Base-by-base conservation (phyloP, 1,140 invertebrate species). In the Berghia stephanieae region DNA sequence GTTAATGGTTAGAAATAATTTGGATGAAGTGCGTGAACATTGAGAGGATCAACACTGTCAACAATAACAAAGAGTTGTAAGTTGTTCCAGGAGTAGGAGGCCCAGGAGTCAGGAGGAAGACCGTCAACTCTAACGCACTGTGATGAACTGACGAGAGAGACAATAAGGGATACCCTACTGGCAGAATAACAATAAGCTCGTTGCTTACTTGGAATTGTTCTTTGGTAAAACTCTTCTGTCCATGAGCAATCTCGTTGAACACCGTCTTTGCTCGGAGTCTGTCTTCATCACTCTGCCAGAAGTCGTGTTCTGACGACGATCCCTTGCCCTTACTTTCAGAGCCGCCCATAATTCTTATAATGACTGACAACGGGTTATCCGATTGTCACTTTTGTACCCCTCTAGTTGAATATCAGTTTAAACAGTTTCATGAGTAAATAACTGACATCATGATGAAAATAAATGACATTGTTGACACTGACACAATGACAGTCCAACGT, bases 311-410 rank as follows among this genome's bases (percentile, higher is more conserved):
- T 18, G 55, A 36, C 49, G 55, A 57, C 18, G 24, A 6, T 4
- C 57, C 71, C n/a, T 3, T 73, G n/a, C 36, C n/a, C 57, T 73
- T 73, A 38, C 71, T 73, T 73, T 73, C 71, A 36, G 71, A 36
- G 18, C 71, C 71, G 5, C 60, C 27, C 68, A 67, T 68, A 43
- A 36, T 60, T 68, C 70, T n/a, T n/a, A n/a, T n/a, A n/a, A n/a
- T n/a, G n/a, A n/a, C n/a, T n/a, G n/a, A n/a, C n/a, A n/a, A n/a
- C n/a, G n/a, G n/a, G n/a, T n/a, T n/a, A n/a, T n/a, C n/a, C n/a
- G n/a, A n/a, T n/a, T n/a, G n/a, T n/a, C n/a, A n/a, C n/a, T n/a
- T n/a, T n/a, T n/a, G n/a, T n/a, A n/a, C n/a, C n/a, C n/a, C n/a
- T n/a, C n/a, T n/a, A n/a, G n/a, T n/a, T n/a, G n/a, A n/a, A n/a